Evolutionary conservation across 2,113 vertebrate genomes (phyloP).

Genomic region (Micronycteris hirsuta): DNA sequence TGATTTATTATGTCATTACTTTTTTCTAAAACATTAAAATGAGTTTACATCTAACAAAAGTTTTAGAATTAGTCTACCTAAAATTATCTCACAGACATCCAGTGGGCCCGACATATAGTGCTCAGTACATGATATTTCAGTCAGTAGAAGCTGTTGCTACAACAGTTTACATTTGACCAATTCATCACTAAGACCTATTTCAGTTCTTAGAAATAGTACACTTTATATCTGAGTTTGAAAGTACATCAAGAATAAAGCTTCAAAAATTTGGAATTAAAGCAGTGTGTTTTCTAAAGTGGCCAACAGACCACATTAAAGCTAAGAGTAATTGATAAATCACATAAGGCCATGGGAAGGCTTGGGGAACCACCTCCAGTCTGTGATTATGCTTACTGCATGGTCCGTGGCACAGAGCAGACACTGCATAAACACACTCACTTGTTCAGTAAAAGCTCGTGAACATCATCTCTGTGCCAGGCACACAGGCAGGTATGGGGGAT

Average conservation of each 20-base stretch:
- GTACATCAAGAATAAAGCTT: background rate
- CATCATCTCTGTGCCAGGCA: background rate
- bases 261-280: background rate
- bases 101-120: no score
- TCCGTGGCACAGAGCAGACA: background rate
- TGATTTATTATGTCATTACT: background rate
- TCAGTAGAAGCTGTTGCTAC: background rate
- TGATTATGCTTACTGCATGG: background rate
- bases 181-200: background rate
- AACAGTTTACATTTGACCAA: background rate
- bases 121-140: background rate
- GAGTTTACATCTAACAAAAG: background rate
- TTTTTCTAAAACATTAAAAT: background rate
- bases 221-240: background rate
- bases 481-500: background rate
- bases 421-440: background rate
- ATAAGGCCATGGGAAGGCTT: background rate
- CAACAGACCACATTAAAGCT: background rate
- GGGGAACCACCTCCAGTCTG: background rate
- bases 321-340: background rate
- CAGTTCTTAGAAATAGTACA: background rate
- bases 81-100: background rate
- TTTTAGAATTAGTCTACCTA: background rate
- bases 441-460: background rate
- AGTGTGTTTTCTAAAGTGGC: background rate